Evolutionary conservation across 2,888 invertebrate genomes (phyloP), one percentile per base, ranked within the genome.

Genomic region (Drosophila limbata): DNA sequence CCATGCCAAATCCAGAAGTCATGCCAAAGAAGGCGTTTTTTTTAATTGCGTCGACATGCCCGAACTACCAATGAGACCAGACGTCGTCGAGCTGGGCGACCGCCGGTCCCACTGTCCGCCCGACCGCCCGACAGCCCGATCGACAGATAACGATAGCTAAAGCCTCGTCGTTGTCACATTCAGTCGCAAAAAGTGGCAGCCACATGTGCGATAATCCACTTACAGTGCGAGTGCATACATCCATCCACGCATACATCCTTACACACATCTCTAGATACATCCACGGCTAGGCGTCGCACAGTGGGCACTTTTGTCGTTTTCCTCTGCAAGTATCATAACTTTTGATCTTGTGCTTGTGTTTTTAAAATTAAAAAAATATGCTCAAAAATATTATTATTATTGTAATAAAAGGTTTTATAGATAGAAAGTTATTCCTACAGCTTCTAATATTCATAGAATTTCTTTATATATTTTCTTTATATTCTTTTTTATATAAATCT

Each of bases 21-120:
- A 53, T 55, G 69, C 87, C 90, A 77, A 85, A 90, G 90, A 91
- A 91, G 91, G 91, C 91, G 89, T 88, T 89, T 91, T 89, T 89
- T 90, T 90, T 90, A 90, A 90, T 90, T 90, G 90, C 91, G 89
- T 73, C 90, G 88, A 91, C 90, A 90, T 90, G 90, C 73, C 69
- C 79, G 74, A 79, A 91, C 90, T 90, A 77, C 79, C 89, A 90
- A 90, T 89, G 81, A 90, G 83, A 79, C 81, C 76, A 70, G 55
- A 8, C 28, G 28, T 44, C 45, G 87, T 74, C 70, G 68, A 89
- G 82, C 73, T 77, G 67, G 86, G 77, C 73, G 78, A 78, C 73
- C 73, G 17, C 11, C 35, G 8, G 21, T 25, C 25, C n/a, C n/a
- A 19, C 31, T 66, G 84, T 65, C 75, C 25, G 25, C 25, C 35